Percentiles rank a stretch among this genome's conserved stretches.
These are phyloP conservation scores for Lophius piscatorius DNA, from an alignment of 2,113 vertebrate genomes.

Conservation along the genomic window DNA sequence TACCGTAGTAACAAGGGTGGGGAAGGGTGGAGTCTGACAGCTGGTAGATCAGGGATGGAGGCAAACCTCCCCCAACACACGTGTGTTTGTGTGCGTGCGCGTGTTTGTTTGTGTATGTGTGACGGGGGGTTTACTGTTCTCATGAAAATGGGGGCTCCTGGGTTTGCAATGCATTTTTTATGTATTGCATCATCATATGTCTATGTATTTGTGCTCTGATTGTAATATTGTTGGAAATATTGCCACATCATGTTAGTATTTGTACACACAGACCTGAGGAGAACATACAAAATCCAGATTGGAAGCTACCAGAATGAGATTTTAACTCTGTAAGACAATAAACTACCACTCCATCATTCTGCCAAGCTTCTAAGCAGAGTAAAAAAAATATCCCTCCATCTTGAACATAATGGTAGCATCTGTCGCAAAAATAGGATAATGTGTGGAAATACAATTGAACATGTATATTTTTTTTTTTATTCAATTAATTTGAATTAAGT, in stretches of 20 bases:
- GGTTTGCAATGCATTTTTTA: slow-evolving; percentile 41
- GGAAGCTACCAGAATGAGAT: too few species aligned
- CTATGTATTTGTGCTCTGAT: not conserved
- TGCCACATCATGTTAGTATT: not conserved
- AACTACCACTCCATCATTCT: too few species aligned
- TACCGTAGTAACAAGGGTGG: slow-evolving; percentile 25
- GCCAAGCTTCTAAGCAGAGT: too few species aligned
- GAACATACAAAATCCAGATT: too few species aligned
- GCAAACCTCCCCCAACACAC: slow-evolving; percentile 23
- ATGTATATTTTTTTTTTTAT: too few species aligned
- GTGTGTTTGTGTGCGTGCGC: slow-evolving; percentile 31
- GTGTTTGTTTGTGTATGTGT: slow-evolving; percentile 6
- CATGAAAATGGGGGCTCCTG: not conserved
- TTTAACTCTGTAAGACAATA: too few species aligned
- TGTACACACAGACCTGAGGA: not conserved
- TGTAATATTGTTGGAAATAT: not conserved
- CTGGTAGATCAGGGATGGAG: slow-evolving; percentile 44
- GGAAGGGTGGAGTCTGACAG: slow-evolving; percentile 51
- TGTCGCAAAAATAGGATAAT: too few species aligned
- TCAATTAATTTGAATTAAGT: too few species aligned
- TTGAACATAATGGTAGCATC: too few species aligned
- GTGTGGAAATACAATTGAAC: too few species aligned
- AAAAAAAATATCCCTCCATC: too few species aligned
- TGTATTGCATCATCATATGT: slow-evolving; percentile 28
- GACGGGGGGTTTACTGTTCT: not conserved